Conservation (phyloP, 2,113 vertebrate species). For the Hypanus sabinus region DNA sequence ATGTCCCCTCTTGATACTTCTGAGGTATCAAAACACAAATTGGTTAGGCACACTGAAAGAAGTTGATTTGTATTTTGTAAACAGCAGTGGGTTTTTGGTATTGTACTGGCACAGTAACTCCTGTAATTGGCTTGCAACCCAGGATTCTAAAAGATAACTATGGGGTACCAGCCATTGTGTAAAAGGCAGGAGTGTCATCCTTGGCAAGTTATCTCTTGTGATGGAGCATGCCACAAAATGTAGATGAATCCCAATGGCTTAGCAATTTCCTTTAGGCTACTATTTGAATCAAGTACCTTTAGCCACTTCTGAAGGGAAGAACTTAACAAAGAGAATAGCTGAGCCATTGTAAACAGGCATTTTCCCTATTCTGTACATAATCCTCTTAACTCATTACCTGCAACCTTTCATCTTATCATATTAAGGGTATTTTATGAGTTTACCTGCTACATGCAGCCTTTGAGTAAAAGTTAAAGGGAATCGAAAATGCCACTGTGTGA, state of each 20-base stretch:
- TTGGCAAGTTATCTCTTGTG: neutral
- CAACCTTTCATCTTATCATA: neutral
- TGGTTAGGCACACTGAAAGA: neutral
- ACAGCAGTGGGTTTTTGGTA: neutral
- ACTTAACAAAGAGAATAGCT: neutral
- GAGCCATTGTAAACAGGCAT: neutral
- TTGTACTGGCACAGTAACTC: neutral
- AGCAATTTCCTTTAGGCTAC: neutral
- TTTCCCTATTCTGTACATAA: neutral
- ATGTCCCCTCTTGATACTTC: neutral
- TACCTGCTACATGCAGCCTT: neutral
- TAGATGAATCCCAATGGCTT: neutral
- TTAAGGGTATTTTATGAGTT: neutral
- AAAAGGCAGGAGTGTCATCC: neutral
- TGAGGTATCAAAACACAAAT: neutral
- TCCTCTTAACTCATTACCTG: neutral
- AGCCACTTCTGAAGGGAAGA: neutral
- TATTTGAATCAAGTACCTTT: neutral
- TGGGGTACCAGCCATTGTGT: neutral
- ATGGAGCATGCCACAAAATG: neutral
- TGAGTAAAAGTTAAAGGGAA: neutral
- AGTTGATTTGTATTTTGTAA: neutral
- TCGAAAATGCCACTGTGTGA: neutral
- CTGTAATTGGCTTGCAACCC: neutral
- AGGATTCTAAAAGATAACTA: neutral